Percentiles rank a stretch among this genome's conserved stretches.
These are phyloP conservation scores for Diachasmimorpha longicaudata DNA, from an alignment of 1,140 invertebrate genomes.

Conservation along the genomic window DNA sequence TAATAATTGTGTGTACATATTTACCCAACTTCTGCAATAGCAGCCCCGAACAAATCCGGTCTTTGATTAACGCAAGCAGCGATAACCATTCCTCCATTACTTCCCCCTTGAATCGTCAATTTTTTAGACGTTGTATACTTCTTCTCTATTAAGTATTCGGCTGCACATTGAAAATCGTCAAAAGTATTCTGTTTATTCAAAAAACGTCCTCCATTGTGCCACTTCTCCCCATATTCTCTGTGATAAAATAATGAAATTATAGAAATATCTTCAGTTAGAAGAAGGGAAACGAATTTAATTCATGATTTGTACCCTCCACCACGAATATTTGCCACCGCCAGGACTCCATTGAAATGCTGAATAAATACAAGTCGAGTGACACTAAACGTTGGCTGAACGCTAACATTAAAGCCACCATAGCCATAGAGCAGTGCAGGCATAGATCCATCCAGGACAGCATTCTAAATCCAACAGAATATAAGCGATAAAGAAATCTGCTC, in stretches of 20 bases:
- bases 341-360: slow-evolving; percentile 86
- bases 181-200: slow-evolving; percentile 97
- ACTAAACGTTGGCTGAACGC: slow-evolving; percentile 85
- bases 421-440: slow-evolving; percentile 90
- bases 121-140: slow-evolving; percentile 80
- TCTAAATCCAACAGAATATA: slow-evolving; percentile 54
- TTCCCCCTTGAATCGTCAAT: slow-evolving; percentile 91
- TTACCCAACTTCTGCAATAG: slow-evolving; percentile 89
- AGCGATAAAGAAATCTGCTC: neutral
- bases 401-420: slow-evolving; percentile 97
- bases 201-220: slow-evolving; percentile 93
- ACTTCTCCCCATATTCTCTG: slow-evolving; percentile 96
- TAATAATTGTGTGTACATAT: neutral
- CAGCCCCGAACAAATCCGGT: slow-evolving; percentile 93
- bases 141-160: slow-evolving; percentile 85
- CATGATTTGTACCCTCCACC: slow-evolving; percentile 82
- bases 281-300: neutral
- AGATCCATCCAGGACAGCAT: slow-evolving; percentile 69
- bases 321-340: slow-evolving; percentile 92
- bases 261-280: neutral
- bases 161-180: slow-evolving; percentile 94
- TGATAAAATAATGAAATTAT: slow-evolving; percentile 29
- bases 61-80: slow-evolving; percentile 93
- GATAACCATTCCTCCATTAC: slow-evolving; percentile 95
- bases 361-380: slow-evolving; percentile 87